A percentile compares a stretch with the other conserved stretches of the same genome.
Conservation (phyloP, 1,140 invertebrate genomes). For the Lerema accius region DNA sequence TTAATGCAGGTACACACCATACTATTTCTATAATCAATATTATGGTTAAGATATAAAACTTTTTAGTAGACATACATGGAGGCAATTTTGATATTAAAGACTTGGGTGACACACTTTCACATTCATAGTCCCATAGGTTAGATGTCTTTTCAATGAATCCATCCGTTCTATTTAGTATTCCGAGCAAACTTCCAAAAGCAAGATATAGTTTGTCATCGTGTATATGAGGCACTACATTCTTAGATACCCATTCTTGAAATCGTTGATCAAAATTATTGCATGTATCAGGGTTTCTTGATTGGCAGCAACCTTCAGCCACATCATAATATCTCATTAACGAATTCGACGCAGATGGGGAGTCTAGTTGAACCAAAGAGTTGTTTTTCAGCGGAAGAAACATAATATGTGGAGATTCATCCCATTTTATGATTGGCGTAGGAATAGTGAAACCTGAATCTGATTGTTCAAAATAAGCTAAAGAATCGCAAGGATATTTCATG, state of each 20-base stretch:
- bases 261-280: constrained; percentile 51
- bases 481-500: constrained; percentile 48
- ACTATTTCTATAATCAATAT: constrained; percentile 64
- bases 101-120: constrained; percentile 28
- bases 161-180: constrained; percentile 55
- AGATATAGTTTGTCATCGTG: constrained; percentile 62
- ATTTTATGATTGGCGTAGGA: constrained; percentile 60
- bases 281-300: constrained; percentile 31
- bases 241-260: constrained; percentile 60
- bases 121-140: constrained; percentile 34
- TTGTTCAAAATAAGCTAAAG: constrained; percentile 60
- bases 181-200: constrained; percentile 56
- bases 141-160: constrained; percentile 30
- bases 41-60: constrained; percentile 50
- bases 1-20: constrained; percentile 64
- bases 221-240: constrained; percentile 60
- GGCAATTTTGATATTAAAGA: constrained; percentile 26
- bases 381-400: constrained; percentile 70
- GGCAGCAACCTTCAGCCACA: constrained; percentile 54
- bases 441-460: constrained; percentile 49
- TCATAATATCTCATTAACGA: constrained; percentile 61
- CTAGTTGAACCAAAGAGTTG: constrained; percentile 48
- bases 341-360: constrained; percentile 46
- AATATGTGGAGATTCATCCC: constrained; percentile 45
- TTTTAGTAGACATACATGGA: constrained; percentile 50